Evolutionary conservation across 1,140 invertebrate genomes (phyloP), one percentile per base, ranked within the genome.

Genomic region (Bemisia tabaci): DNA sequence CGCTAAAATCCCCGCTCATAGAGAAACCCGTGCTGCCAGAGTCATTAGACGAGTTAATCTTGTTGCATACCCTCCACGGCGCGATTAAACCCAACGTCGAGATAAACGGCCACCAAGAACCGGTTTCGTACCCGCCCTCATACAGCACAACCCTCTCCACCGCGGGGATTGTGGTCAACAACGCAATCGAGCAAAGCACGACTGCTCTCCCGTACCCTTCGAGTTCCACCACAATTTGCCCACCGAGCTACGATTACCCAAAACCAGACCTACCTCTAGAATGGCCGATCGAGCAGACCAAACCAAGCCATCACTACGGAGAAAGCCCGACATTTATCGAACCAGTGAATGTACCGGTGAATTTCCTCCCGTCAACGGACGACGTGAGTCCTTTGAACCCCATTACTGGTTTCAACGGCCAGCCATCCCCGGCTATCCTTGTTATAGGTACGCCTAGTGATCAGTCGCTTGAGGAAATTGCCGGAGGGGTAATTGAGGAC

Each of bases 351-450:
- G 33, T 48, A 5, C 33, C 33, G 5, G 33, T 48, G 5, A 9
- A 5, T 48, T 48, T 48, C 17, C 17, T 48, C 5, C 33, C 33
- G 33, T 48, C 33, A 48, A 48, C 33, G 5, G 33, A 48, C 17
- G 33, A 48, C 17, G 5, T 48, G 17, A 27, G 22, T 65, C 64
- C 69, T 24, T 62, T 70, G n/a, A 70, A 70, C 33, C 69, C 69
- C 59, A 62, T 68, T 1, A 66, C 64, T 23, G 61, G 65, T 39
- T 58, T 66, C 12, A 65, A 64, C 26, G 69, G 69, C 2, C 33
- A 63, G 59, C 69, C 71, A 17, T 67, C 71, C 1, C 71, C 71
- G 21, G 64, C 68, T 60, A 72, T 72, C 60, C 62, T 70, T 17
- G 63, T 70, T 12, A 24, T 70, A 22, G 66, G 68, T 59, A 27